Evolutionary conservation across 64 coral and sea anemone species (phyloP), one percentile per base, ranked within the genome.

Genomic region (Montipora cactus): DNA sequence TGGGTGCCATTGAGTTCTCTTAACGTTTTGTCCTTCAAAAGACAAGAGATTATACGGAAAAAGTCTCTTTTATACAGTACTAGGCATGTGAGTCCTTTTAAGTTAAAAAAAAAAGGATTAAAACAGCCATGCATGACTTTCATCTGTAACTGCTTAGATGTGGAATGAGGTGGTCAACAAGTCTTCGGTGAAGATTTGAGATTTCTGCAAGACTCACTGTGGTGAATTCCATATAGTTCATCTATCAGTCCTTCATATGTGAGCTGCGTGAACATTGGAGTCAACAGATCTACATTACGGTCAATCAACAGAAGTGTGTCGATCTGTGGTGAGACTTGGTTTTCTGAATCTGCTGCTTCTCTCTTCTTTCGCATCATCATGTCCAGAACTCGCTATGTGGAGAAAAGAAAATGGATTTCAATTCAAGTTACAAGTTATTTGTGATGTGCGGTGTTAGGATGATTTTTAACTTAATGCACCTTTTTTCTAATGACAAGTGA

Each of bases 231-330:
- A 91, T 92, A 99, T 0, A 99, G 61, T 45, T 99, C 98, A 87
- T 99, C 98, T 79, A 99, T 99, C 21, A 99, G 81, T 61, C 98
- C 98, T 74, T 99, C 98, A 79, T 99, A 99, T 14, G 98, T 99
- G 28, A 99, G 92, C 47, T 99, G 98, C 8, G 98, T 99, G 37
- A 96, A 94, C 13, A 99, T 81, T 11, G 98, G 98, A 23, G 98
- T 99, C 28, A 99, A 64, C 3, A 96, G 25, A 47, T 99, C 98
- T 10, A 96, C 85, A 81, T 96, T 88, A 77, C 98, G 89, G 47
- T 99, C 98, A 66, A 99, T 94, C 25, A 99, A 90, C 4, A 99
- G 68, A 59, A 99, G 47, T 7, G 94, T 89, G 79, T 99, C 95
- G 71, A 99, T 99, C 77, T 99, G 95, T 20, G 98, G 95, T 5